phyloP scores from a whole-genome alignment of 2,888 invertebrate genomes.

The Luperina nickerlii region DNA sequence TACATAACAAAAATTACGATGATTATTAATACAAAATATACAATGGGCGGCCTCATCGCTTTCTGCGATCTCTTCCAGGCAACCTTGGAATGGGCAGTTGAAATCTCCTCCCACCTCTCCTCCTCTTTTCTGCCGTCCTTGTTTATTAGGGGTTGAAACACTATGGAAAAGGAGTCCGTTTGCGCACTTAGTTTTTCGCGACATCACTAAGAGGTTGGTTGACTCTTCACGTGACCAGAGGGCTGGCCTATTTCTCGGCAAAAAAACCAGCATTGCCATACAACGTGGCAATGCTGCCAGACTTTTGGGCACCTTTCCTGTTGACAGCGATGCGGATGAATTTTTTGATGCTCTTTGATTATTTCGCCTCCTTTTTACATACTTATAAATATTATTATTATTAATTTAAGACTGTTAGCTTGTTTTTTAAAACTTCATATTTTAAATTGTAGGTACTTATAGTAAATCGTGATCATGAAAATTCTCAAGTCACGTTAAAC shows the following conservation, averaged over 20 bases:
- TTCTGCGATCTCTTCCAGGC: no score
- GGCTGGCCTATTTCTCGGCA: not conserved
- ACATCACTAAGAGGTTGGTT: not conserved
- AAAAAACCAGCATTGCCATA: not conserved
- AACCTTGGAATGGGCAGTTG: no score
- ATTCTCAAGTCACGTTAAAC: not conserved
- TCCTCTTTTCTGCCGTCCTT: no score
- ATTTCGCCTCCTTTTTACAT: not conserved
- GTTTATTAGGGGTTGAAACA: not conserved
- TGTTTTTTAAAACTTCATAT: not conserved
- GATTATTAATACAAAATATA: no score
- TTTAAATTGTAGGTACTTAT: not conserved
- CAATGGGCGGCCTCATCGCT: no score
- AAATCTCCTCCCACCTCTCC: no score
- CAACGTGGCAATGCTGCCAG: not conserved
- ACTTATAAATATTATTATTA: not conserved
- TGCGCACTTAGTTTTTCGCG: not conserved
- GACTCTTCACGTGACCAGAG: not conserved
- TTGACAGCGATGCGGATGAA: not conserved
- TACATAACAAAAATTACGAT: no score
- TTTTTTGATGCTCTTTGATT: not conserved
- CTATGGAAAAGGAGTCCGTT: not conserved
- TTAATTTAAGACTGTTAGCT: not conserved
- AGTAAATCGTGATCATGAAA: not conserved
- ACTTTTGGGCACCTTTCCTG: not conserved